A percentile compares a stretch with the other conserved stretches of the same genome.
phyloP scores from a whole-genome alignment of 2,797 vertebrate genomes.

The Fistularia commersonii region DNA sequence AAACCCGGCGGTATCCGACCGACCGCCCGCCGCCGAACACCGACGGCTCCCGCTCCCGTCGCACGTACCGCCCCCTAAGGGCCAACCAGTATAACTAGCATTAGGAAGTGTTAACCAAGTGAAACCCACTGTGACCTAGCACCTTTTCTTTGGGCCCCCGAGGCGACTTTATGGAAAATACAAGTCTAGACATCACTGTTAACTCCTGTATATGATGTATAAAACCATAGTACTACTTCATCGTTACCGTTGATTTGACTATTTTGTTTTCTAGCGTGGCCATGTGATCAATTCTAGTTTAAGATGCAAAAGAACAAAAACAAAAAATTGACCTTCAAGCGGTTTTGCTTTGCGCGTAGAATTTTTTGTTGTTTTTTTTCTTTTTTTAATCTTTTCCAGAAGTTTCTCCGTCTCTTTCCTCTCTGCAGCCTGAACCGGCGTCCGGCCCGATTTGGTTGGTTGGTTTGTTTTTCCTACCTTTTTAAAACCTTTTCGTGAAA shows the following conservation, averaged over 20 bases:
- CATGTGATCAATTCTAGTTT: slow-evolving; percentile 66
- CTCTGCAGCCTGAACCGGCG: slow-evolving; percentile 35
- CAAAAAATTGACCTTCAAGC: slow-evolving; percentile 41
- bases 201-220: slow-evolving; percentile 75
- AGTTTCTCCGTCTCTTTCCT: slow-evolving; percentile 25
- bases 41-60: too few relatives aligned
- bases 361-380: slow-evolving; percentile 1
- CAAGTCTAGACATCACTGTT: slow-evolving; percentile 63
- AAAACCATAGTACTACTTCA: slow-evolving; percentile 71
- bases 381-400: slow-evolving; percentile 28
- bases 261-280: slow-evolving; percentile 69
- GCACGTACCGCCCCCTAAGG: slow-evolving; percentile 35
- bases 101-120: slow-evolving; percentile 62
- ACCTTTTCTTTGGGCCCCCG: slow-evolving; percentile 54
- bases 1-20: too few relatives aligned
- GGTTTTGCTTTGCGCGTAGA: slow-evolving; percentile 49
- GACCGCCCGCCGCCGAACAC: too few relatives aligned
- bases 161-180: slow-evolving; percentile 53
- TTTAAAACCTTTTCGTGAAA: slow-evolving; percentile 16
- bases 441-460: background rate
- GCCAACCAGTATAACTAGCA: slow-evolving; percentile 59
- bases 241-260: slow-evolving; percentile 59
- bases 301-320: slow-evolving; percentile 33
- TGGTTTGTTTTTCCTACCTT: background rate
- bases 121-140: slow-evolving; percentile 69